Conservation (phyloP, 2,113 vertebrate genomes). For the Mesocricetus auratus region DNA sequence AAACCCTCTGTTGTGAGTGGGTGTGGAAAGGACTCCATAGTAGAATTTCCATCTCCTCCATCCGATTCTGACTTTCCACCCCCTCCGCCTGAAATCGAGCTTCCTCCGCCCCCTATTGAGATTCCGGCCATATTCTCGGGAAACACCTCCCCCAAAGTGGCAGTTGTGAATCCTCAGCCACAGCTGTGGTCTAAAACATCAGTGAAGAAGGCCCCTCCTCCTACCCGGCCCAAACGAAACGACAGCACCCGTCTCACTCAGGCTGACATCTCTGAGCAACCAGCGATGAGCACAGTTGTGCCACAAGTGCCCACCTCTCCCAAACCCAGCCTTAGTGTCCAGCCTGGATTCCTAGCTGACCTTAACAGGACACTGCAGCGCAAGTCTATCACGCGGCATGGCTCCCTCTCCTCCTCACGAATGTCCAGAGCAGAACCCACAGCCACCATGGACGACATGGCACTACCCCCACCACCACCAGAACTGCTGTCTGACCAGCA, state of each 20-base stretch:
- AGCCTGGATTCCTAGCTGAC: slow-evolving; percentile 97
- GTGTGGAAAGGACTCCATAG: slow-evolving; percentile 85
- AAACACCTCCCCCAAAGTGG: slow-evolving; percentile 90
- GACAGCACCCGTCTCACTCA: slow-evolving; percentile 91
- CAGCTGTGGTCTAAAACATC: slow-evolving; percentile 93
- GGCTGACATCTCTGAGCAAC: slow-evolving; percentile 84
- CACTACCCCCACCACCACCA: slow-evolving; percentile 94
- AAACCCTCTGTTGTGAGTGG: slow-evolving; percentile 73
- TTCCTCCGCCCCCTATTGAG: slow-evolving; percentile 91
- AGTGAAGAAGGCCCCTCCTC: slow-evolving; percentile 93
- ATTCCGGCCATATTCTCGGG: slow-evolving; percentile 87
- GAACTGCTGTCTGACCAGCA: slow-evolving; percentile 94
- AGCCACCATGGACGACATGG: slow-evolving; percentile 97
- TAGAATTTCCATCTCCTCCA: slow-evolving; percentile 93
- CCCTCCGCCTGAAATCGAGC: slow-evolving; percentile 94
- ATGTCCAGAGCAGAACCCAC: slow-evolving; percentile 91
- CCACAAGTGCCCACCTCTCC: slow-evolving; percentile 93
- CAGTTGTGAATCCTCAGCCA: slow-evolving; percentile 96
- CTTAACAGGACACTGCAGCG: slow-evolving; percentile 96
- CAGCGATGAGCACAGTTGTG: slow-evolving; percentile 39
- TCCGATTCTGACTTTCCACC: slow-evolving; percentile 93
- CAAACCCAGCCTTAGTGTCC: slow-evolving; percentile 92
- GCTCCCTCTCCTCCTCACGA: slow-evolving; percentile 92
- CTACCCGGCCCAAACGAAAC: slow-evolving; percentile 91
- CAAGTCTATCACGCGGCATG: slow-evolving; percentile 95